These are phyloP conservation scores for Tetrax tetrax DNA, from an alignment of 2,113 vertebrate species.

Conservation along the genomic window DNA sequence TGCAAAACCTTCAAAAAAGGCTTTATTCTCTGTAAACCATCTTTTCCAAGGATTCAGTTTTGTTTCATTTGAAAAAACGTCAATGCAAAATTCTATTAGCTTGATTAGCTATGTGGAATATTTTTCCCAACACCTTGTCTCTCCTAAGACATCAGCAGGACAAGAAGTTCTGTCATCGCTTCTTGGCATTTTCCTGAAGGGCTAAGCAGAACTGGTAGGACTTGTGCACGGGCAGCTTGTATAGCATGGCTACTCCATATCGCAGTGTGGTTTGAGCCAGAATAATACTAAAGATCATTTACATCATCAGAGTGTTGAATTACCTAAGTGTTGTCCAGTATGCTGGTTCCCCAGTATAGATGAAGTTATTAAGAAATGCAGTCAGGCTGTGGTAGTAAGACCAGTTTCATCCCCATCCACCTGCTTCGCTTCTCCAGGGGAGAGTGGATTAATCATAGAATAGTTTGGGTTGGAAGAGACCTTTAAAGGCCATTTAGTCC, in stretches of 20 bases:
- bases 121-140: neutral
- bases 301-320: neutral
- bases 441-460: neutral
- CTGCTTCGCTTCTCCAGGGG: neutral
- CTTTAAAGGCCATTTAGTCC: too few species aligned
- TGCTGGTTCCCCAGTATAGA: neutral
- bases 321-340: neutral
- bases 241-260: neutral
- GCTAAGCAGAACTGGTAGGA: neutral
- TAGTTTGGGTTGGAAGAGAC: too few species aligned
- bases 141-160: neutral
- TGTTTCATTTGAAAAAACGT: neutral
- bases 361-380: neutral
- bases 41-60: neutral
- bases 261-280: neutral
- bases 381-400: neutral
- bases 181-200: neutral
- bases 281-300: neutral
- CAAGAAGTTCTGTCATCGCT: neutral
- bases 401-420: neutral
- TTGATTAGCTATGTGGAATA: neutral
- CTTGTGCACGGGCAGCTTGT: neutral
- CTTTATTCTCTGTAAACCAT: neutral
- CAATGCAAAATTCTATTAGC: neutral
- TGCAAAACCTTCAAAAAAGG: neutral